These are phyloP conservation scores for Daboia siamensis DNA, from an alignment of 2,113 vertebrate genomes.

Conservation along the genomic window DNA sequence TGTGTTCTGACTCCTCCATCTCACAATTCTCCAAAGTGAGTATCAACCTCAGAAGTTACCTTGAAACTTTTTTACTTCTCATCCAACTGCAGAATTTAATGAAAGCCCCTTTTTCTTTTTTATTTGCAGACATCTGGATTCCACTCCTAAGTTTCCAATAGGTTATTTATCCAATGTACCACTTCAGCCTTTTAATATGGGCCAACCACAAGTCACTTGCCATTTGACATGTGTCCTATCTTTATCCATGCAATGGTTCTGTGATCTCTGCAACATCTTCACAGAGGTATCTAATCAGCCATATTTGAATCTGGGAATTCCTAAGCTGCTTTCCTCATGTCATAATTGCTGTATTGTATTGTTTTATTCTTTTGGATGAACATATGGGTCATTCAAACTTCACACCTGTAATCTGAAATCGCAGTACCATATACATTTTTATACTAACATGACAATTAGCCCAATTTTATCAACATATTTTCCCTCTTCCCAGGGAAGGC, in stretches of 20 bases:
- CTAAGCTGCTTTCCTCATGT: not conserved
- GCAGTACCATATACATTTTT: not conserved
- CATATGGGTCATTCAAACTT: not conserved
- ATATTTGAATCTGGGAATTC: not conserved
- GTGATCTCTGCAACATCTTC: conserved; percentile 70
- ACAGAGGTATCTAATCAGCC: conserved; percentile 63
- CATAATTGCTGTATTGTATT: not conserved
- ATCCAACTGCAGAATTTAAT: not conserved
- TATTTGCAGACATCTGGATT: conserved; percentile 45
- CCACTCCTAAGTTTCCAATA: conserved; percentile 27
- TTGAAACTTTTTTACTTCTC: not conserved
- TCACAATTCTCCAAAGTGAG: conserved; percentile 43
- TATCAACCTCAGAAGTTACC: not conserved
- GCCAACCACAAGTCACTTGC: conserved; percentile 58
- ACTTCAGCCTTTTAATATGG: conserved; percentile 18
- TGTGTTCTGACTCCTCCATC: conserved; percentile 45
- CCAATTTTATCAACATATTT: conserved; percentile 3
- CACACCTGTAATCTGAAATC: not conserved
- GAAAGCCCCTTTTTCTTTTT: not conserved
- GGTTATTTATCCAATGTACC: conserved; percentile 59
- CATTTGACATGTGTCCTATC: conserved; percentile 68
- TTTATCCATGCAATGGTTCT: conserved; percentile 67
- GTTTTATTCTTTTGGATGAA: not conserved
- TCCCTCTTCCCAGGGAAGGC: conserved; percentile 54
- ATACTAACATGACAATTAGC: not conserved